Evolutionary conservation across 2,113 vertebrate genomes (phyloP).

Genomic region (Glareola pratincola): DNA sequence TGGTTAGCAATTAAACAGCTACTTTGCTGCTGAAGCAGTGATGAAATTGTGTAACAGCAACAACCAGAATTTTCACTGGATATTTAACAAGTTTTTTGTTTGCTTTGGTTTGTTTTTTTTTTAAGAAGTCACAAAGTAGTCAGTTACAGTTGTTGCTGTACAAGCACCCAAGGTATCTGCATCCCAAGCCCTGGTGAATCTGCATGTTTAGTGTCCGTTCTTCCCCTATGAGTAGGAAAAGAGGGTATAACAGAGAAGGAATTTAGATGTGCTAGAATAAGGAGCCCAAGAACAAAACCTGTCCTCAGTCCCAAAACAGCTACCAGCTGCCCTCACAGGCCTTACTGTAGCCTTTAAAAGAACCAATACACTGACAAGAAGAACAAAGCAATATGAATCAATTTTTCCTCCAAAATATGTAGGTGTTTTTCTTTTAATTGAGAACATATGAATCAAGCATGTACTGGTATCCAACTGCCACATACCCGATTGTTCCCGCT

Average conservation of each 20-base stretch:
- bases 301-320: not conserved
- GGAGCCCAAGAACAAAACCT: not conserved
- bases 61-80: not conserved
- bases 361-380: not conserved
- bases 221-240: not conserved
- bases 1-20: not conserved
- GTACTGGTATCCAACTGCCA: not conserved
- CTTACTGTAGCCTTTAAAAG: not conserved
- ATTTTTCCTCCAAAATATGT: not conserved
- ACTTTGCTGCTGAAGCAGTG: not conserved
- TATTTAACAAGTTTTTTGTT: not conserved
- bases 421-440: not conserved
- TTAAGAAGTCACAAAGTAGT: not conserved
- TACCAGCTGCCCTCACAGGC: not conserved
- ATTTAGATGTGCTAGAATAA: not conserved
- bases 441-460: not conserved
- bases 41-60: not conserved
- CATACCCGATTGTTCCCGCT: conserved; percentile 90
- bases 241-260: not conserved
- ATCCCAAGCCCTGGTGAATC: not conserved
- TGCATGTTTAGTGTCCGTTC: not conserved
- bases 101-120: not conserved
- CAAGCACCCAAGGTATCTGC: not conserved
- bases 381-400: not conserved
- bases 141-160: not conserved